Percentiles rank a stretch among this genome's conserved stretches.
phyloP scores from a whole-genome alignment of 2,797 vertebrate species.

The Molossus alvarezi region DNA sequence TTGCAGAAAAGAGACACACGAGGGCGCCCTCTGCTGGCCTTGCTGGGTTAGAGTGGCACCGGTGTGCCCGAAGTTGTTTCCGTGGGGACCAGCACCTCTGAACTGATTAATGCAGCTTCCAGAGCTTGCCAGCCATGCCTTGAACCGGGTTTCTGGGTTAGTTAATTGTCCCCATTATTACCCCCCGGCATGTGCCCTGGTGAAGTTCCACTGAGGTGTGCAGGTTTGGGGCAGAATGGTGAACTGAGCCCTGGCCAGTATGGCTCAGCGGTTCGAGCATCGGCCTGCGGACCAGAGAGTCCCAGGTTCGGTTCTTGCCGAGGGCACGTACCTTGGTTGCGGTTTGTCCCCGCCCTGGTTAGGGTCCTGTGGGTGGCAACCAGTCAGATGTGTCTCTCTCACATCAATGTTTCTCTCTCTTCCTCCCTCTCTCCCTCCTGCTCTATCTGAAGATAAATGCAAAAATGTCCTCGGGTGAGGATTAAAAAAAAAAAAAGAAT shows the following conservation, averaged over 20 bases:
- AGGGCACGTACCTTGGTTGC: too few species aligned
- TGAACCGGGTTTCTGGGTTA: not conserved
- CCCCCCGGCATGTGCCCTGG: not conserved
- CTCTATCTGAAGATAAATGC: too few species aligned
- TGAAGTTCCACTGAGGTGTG: not conserved
- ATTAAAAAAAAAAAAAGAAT: not conserved
- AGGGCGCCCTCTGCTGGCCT: not conserved
- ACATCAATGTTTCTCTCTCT: too few species aligned
- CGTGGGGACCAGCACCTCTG: not conserved
- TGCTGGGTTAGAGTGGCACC: not conserved
- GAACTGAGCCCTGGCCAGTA: not conserved
- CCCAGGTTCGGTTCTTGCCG: too few species aligned
- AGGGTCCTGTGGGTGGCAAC: too few species aligned
- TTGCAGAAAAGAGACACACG: not conserved
- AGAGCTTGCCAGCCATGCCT: not conserved
- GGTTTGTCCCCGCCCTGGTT: too few species aligned
- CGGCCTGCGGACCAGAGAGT: too few species aligned
- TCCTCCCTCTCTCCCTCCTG: too few species aligned
- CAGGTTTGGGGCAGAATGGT: not conserved
- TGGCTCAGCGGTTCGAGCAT: too few species aligned
- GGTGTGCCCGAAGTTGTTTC: not conserved
- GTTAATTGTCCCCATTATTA: not conserved
- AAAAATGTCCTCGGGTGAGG: too few species aligned
- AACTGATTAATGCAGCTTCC: not conserved
- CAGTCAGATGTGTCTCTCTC: too few species aligned